phyloP scores from a whole-genome alignment of 2,113 vertebrate genomes.

The Spea multiplicata region DNA sequence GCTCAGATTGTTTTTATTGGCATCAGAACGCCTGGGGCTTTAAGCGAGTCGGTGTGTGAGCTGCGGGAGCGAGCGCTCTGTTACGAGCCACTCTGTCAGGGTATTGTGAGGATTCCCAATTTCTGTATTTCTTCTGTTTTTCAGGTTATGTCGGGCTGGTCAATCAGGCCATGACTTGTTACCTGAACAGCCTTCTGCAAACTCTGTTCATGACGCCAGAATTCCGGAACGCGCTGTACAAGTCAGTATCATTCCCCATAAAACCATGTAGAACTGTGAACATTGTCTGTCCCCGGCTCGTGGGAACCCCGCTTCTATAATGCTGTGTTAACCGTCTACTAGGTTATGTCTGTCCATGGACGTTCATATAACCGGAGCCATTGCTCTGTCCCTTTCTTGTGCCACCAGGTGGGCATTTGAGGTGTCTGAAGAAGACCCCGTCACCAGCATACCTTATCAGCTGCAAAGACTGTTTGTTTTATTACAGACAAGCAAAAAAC shows the following conservation, averaged over 20 bases:
- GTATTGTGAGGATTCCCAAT: no score
- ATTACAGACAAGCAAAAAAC: slow-evolving; percentile 96
- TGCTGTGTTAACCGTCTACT: no score
- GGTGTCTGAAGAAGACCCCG: slow-evolving; percentile 91
- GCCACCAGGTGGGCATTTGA: slow-evolving; percentile 93
- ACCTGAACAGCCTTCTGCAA: slow-evolving; percentile 97
- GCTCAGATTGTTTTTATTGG: no score
- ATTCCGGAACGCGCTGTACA: slow-evolving; percentile 98
- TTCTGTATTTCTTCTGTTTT: slow-evolving; percentile 17
- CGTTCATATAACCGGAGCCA: no score
- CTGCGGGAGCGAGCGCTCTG: no score
- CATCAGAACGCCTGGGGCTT: neutral
- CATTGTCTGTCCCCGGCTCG: no score
- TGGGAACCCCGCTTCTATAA: no score
- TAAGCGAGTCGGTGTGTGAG: neutral
- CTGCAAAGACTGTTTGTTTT: slow-evolving; percentile 95
- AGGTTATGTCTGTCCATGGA: no score
- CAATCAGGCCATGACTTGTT: slow-evolving; percentile 99
- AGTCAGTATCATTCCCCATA: slow-evolving; percentile 76
- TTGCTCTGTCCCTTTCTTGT: slow-evolving; percentile 34
- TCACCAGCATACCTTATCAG: slow-evolving; percentile 95
- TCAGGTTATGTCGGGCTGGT: slow-evolving; percentile 96
- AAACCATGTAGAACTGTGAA: no score
- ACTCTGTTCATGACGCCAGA: slow-evolving; percentile 98
- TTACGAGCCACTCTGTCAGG: no score